phyloP scores from a whole-genome alignment of 2,113 vertebrate species.

The Vidua macroura region DNA sequence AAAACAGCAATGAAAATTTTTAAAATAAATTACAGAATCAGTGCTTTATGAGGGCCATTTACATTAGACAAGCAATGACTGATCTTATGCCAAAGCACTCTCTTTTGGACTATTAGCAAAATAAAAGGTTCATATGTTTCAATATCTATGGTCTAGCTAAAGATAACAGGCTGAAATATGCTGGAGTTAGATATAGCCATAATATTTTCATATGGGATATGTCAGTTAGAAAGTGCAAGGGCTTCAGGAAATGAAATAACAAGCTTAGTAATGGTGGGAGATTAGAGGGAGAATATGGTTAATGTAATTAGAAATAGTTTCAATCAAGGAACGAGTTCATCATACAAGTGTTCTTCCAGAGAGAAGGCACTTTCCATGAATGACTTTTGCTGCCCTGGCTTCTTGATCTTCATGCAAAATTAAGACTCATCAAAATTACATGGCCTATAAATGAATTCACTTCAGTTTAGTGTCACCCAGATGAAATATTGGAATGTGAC shows the following conservation, averaged over 20 bases:
- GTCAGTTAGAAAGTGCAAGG: conserved; percentile 28
- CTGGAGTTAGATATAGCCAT: conserved; percentile 18
- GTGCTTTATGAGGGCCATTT: conserved; percentile 6
- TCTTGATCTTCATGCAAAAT: conserved; percentile 81
- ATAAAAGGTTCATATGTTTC: conserved; percentile 40
- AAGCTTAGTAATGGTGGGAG: conserved; percentile 35
- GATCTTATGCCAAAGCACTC: conserved; percentile 20
- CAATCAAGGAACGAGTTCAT: conserved; percentile 59
- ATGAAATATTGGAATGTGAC: conserved; percentile 70
- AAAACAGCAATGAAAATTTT: conserved; percentile 27
- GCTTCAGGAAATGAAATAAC: conserved; percentile 55
- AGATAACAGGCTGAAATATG: conserved; percentile 49
- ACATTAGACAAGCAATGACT: background rate
- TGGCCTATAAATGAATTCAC: conserved; percentile 74
- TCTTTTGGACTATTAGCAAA: conserved; percentile 43
- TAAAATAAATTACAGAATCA: background rate
- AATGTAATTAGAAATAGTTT: conserved; percentile 68
- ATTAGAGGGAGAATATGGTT: conserved; percentile 28
- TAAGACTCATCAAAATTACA: conserved; percentile 79
- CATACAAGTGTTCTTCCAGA: conserved; percentile 47
- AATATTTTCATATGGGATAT: conserved; percentile 32
- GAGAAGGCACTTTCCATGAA: conserved; percentile 64
- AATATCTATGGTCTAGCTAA: conserved; percentile 22
- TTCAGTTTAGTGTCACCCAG: conserved; percentile 67
- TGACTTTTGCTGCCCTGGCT: conserved; percentile 70